Conservation (phyloP, 2,113 vertebrate genomes). For the Hyaena hyaena region DNA sequence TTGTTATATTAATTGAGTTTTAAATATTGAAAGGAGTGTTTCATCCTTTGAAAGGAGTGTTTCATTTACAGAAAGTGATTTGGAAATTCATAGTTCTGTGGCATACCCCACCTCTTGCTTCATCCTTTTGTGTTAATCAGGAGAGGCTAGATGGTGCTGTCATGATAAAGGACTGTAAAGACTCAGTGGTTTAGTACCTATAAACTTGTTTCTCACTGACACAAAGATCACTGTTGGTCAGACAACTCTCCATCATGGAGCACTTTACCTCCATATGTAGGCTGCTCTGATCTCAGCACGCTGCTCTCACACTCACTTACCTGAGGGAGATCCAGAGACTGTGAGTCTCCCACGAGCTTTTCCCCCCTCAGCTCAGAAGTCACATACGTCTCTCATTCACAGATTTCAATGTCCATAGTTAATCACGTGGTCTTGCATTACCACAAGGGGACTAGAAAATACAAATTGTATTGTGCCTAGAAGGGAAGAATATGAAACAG, state of each 20-base stretch:
- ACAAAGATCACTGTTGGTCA: not conserved
- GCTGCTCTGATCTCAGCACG: not conserved
- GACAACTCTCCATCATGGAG: rapidly evolving
- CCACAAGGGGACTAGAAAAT: not conserved
- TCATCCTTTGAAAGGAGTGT: not conserved
- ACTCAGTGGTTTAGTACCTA: not conserved
- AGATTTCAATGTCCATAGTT: constrained; percentile 31
- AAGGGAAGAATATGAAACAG: not conserved
- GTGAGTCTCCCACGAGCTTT: not conserved
- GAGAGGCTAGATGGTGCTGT: not conserved
- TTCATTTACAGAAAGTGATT: not conserved
- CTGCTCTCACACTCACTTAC: not conserved
- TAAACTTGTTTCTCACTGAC: not conserved
- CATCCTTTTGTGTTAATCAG: not conserved
- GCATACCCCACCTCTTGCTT: not conserved
- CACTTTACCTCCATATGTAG: not conserved
- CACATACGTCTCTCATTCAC: not conserved
- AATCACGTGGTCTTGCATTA: not conserved
- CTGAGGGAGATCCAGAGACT: not conserved
- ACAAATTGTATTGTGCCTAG: not conserved
- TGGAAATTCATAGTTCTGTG: not conserved
- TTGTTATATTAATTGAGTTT: not conserved
- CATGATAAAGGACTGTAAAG: not conserved
- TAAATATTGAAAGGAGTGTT: not conserved
- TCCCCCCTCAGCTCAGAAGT: not conserved